phyloP scores from a whole-genome alignment of 2,888 invertebrate genomes.

The Mythimna vitellina region DNA sequence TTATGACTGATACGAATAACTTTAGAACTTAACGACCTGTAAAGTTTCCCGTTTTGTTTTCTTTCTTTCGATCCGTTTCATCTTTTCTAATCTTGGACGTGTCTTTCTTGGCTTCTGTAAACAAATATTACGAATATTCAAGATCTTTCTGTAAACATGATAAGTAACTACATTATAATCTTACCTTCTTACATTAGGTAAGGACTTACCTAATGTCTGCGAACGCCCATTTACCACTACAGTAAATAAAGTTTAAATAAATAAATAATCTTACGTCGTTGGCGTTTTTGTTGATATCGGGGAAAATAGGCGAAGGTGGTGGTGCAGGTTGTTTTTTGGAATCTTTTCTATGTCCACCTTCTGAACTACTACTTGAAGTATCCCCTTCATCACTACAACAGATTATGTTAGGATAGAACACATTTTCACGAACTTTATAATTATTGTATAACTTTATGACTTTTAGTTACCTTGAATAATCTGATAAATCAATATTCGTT shows the following conservation, averaged over 20 bases:
- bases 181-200: too few relatives aligned
- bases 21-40: constrained; percentile 81
- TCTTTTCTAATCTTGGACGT: constrained; percentile 84
- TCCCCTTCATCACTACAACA: constrained; percentile 94
- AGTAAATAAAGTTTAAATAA: too few relatives aligned
- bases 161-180: not conserved
- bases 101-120: constrained; percentile 82
- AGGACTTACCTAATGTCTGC: too few relatives aligned
- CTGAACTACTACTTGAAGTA: constrained; percentile 93
- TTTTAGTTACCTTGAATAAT: constrained; percentile 94
- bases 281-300: constrained; percentile 79
- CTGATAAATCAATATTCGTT: constrained; percentile 95
- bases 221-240: too few relatives aligned
- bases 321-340: constrained; percentile 90
- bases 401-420: constrained; percentile 1
- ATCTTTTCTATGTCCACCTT: constrained; percentile 91
- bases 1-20: constrained; percentile 1
- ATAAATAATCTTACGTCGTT: constrained; percentile 72
- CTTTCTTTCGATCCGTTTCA: constrained; percentile 84
- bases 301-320: constrained; percentile 93
- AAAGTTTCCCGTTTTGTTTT: constrained; percentile 90
- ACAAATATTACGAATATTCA: not conserved
- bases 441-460: not conserved
- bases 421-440: not conserved
- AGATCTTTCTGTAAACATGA: not conserved